Conservation (phyloP, 2,113 vertebrate genomes). For the Dascyllus trimaculatus region DNA sequence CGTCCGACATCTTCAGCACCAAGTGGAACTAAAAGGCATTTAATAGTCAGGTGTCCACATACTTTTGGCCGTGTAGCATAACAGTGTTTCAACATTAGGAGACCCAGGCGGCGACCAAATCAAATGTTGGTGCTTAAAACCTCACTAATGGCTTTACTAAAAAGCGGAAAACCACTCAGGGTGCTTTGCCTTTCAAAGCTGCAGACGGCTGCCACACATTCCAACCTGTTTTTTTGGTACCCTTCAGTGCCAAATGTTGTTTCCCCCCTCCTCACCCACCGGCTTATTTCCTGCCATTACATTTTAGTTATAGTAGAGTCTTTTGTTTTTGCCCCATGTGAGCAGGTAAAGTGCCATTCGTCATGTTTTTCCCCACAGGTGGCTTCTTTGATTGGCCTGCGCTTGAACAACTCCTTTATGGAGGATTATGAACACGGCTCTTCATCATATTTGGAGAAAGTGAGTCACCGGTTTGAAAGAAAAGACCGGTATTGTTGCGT, state of each 20-base stretch:
- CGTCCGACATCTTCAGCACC: background rate
- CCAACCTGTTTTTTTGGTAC: background rate
- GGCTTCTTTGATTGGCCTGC: constrained; percentile 10
- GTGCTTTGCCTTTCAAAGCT: constrained; percentile 24
- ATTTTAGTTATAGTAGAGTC: constrained; percentile 2
- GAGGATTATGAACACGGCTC: constrained; percentile 45
- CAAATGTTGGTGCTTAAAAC: background rate
- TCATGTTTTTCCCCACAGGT: constrained; percentile 27
- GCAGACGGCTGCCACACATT: constrained; percentile 37
- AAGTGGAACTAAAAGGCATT: background rate
- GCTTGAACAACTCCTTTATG: constrained; percentile 11
- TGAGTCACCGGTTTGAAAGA: constrained; percentile 42
- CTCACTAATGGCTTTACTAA: background rate
- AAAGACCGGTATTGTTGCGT: constrained; percentile 28
- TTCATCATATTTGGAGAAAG: constrained; percentile 50
- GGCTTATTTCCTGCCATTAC: constrained; percentile 41
- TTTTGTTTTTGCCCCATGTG: constrained; percentile 34
- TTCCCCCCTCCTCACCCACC: constrained; percentile 25
- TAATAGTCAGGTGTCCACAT: background rate
- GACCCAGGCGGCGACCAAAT: constrained; percentile 16
- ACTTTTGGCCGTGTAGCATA: background rate
- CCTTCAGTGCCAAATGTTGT: constrained; percentile 38
- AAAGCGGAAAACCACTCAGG: constrained; percentile 41
- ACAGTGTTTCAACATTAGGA: constrained; percentile 4
- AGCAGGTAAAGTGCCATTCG: constrained; percentile 30